Evolutionary conservation across 1,140 invertebrate species (phyloP).

Genomic region (Babylonia areolata): DNA sequence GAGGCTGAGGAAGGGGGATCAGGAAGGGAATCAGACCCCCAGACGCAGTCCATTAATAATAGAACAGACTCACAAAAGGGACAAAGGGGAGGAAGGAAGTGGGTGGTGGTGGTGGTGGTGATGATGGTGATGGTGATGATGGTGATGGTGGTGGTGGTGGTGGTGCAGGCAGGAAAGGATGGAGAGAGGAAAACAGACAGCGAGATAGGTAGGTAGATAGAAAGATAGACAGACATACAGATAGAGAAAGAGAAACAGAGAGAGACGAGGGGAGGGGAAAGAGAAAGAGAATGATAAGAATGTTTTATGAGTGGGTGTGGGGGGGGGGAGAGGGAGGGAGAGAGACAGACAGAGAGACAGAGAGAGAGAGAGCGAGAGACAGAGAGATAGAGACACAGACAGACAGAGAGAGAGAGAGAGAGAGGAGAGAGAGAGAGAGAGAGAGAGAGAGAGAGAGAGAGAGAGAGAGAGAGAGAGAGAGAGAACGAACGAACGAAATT

Average conservation of each 20-base stretch:
- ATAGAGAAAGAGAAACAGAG: conserved; percentile 26
- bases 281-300: neutral
- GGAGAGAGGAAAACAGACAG: conserved; percentile 27
- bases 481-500: too few species aligned
- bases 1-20: neutral
- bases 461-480: conserved; percentile 17
- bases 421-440: conserved; percentile 25
- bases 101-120: neutral
- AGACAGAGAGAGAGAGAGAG: conserved; percentile 36
- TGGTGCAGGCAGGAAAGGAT: neutral
- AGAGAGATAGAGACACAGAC: conserved; percentile 34
- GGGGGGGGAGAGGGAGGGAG: neutral
- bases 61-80: neutral
- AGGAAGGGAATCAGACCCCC: neutral
- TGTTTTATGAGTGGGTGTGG: too few species aligned
- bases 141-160: neutral
- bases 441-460: conserved; percentile 9
- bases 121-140: neutral
- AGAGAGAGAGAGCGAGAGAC: conserved; percentile 20
- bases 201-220: neutral
- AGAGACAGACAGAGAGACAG: conserved; percentile 3
- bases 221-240: neutral
- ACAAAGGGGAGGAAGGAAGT: neutral
- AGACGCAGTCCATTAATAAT: neutral
- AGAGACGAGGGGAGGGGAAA: conserved; percentile 7